A percentile compares a stretch with the other conserved stretches of the same genome.
phyloP scores from a whole-genome alignment of 2,888 invertebrate genomes.

The Gnatocerus cornutus region DNA sequence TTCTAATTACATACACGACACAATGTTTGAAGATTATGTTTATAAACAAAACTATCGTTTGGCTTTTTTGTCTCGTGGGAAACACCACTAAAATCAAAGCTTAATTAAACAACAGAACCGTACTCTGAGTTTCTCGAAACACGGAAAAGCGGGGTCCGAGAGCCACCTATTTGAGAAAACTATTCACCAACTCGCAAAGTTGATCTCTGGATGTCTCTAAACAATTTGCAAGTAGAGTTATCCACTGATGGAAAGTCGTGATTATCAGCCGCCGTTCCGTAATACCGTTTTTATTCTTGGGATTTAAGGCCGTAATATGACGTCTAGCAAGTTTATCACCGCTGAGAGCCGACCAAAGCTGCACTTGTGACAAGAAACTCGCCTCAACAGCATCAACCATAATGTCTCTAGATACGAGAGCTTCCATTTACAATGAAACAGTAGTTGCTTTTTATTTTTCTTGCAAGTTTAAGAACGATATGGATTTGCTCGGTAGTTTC shows the following conservation, averaged over 20 bases:
- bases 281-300: slow-evolving; percentile 30
- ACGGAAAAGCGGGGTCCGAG: no score
- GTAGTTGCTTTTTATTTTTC: slow-evolving; percentile 39
- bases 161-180: no score
- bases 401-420: slow-evolving; percentile 23
- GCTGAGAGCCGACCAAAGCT: slow-evolving; percentile 4
- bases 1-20: no score
- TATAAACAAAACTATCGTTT: no score
- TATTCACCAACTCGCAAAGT: no score
- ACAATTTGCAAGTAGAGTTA: not conserved
- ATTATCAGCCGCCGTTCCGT: slow-evolving; percentile 20
- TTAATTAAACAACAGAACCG: no score
- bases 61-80: no score
- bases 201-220: not conserved
- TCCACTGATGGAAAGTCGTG: slow-evolving; percentile 8
- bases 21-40: no score
- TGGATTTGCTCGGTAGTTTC: slow-evolving; percentile 40
- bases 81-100: no score
- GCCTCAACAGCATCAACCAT: slow-evolving; percentile 17
- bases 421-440: slow-evolving; percentile 35
- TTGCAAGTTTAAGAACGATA: slow-evolving; percentile 36
- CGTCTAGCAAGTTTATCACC: slow-evolving; percentile 32
- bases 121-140: no score
- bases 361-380: slow-evolving; percentile 31
- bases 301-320: slow-evolving; percentile 27